Evolutionary conservation across 2,797 vertebrate genomes (phyloP).

Genomic region (Cirrhinus molitorella): DNA sequence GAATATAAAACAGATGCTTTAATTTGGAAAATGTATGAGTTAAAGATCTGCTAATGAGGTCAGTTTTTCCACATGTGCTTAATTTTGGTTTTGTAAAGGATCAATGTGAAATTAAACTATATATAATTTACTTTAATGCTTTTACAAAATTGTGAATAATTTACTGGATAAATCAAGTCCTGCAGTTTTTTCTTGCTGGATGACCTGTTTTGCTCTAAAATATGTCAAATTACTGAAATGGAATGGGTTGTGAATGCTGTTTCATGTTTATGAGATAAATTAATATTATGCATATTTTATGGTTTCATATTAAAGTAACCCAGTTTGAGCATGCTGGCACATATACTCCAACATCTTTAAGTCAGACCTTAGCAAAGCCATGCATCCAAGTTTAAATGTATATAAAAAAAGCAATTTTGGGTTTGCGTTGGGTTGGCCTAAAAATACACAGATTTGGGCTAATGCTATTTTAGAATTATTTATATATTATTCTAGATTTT

Average conservation of each 20-base stretch:
- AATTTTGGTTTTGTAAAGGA: background rate
- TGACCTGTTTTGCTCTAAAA: background rate
- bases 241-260: background rate
- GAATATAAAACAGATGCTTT: background rate
- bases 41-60: background rate
- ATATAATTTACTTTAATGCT: background rate
- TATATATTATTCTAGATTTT: background rate
- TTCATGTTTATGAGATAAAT: constrained; percentile 7
- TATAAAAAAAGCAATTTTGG: too few relatives aligned
- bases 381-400: background rate
- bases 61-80: background rate
- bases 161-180: background rate
- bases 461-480: background rate
- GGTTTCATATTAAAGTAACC: constrained; percentile 5
- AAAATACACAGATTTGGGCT: background rate
- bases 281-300: constrained; percentile 19
- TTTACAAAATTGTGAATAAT: background rate
- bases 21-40: background rate
- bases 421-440: background rate
- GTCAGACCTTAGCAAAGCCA: background rate
- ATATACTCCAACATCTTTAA: constrained; percentile 1
- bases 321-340: background rate
- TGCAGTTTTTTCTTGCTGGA: background rate
- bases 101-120: background rate
- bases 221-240: background rate